Evolutionary conservation across 2,888 invertebrate genomes (phyloP).

Genomic region (Tenthredo amoena): DNA sequence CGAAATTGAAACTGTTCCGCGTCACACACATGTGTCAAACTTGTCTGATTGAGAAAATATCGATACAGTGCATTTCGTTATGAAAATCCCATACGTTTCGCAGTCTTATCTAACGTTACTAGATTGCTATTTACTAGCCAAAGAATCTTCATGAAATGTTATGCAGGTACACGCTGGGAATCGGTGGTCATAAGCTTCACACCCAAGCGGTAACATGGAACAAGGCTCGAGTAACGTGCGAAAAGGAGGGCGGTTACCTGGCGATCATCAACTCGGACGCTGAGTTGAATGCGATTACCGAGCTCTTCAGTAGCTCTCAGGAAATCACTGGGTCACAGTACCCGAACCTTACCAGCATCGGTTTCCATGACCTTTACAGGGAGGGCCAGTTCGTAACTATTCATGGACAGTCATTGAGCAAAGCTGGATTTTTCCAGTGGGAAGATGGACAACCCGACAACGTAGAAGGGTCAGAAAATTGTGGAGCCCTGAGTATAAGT

Average conservation of each 20-base stretch:
- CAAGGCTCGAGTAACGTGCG: constrained; percentile 19
- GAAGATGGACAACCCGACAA: neutral
- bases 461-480: neutral
- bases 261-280: constrained; percentile 30
- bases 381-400: constrained; percentile 39
- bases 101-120: neutral
- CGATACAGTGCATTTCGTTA: neutral
- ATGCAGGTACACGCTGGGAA: neutral
- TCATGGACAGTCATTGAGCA: neutral
- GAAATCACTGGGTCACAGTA: neutral
- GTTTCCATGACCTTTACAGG: constrained; percentile 32
- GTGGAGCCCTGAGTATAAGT: neutral
- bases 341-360: neutral
- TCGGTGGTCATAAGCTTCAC: constrained; percentile 11
- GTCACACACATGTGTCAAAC: neutral
- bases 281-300: neutral
- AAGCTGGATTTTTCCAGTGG: constrained; percentile 26
- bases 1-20: neutral
- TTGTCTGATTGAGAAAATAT: neutral
- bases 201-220: constrained; percentile 4
- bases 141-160: neutral
- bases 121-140: neutral
- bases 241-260: constrained; percentile 19
- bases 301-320: neutral
- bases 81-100: neutral